phyloP scores from a whole-genome alignment of 2,113 vertebrate species.

The Sarotherodon lohbergeri region DNA sequence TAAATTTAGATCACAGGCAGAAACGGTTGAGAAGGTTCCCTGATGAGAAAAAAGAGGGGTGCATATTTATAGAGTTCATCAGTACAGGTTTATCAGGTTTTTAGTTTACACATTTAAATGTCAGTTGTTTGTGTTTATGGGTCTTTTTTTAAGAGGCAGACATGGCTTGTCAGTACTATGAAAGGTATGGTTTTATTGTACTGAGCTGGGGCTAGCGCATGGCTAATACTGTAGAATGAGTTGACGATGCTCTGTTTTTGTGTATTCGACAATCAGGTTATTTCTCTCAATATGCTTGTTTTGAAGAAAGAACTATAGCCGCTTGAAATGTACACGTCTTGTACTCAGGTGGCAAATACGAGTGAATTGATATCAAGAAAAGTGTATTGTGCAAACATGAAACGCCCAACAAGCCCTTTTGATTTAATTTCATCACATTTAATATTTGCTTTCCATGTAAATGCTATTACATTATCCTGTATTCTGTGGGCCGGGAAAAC shows the following conservation, averaged over 20 bases:
- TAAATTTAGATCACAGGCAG: not conserved
- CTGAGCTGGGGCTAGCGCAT: not conserved
- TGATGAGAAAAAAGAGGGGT: not conserved
- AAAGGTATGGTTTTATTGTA: not conserved
- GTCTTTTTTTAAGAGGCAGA: not conserved
- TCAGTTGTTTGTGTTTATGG: not conserved
- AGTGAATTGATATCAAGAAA: not conserved
- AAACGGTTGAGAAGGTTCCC: not conserved
- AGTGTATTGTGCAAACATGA: not conserved
- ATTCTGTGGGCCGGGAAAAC: not conserved
- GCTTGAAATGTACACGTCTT: not conserved
- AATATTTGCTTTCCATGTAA: not conserved
- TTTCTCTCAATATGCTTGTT: not conserved
- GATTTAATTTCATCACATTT: not conserved
- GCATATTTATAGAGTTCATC: not conserved
- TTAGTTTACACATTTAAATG: not conserved
- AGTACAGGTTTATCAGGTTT: not conserved
- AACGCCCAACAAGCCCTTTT: not conserved
- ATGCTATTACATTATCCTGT: not conserved
- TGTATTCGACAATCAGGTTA: conserved; percentile 41
- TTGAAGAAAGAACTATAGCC: not conserved
- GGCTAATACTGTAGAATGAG: not conserved
- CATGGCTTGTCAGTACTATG: not conserved
- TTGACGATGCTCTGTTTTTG: not conserved
- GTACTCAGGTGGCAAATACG: not conserved